Evolutionary conservation across 2,797 vertebrate genomes (phyloP).

Genomic region (Cheirogaleus major): DNA sequence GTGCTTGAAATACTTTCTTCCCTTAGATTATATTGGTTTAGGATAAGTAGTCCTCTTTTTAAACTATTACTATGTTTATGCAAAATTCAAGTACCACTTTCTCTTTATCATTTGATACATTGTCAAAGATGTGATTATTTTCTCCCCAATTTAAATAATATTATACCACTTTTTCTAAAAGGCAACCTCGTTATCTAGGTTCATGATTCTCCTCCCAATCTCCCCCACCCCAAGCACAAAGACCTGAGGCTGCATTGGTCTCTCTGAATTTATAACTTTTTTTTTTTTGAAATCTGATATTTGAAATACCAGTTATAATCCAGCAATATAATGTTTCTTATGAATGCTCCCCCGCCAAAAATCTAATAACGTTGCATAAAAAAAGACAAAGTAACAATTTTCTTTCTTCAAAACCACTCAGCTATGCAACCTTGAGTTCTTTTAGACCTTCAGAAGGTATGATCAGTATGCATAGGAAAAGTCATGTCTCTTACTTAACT

Average conservation of each 20-base stretch:
- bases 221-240: neutral
- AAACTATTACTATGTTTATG: neutral
- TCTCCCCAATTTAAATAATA: neutral
- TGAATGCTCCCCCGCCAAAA: conserved; percentile 70
- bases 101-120: neutral
- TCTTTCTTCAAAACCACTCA: conserved; percentile 70
- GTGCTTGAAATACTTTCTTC: neutral
- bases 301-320: conserved; percentile 69
- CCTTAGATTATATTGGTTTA: neutral
- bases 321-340: conserved; percentile 70
- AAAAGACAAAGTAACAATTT: conserved; percentile 75
- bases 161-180: neutral
- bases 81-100: conserved; percentile 17
- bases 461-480: conserved; percentile 57
- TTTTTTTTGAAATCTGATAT: conserved; percentile 60
- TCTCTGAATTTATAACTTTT: conserved; percentile 53
- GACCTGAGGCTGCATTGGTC: neutral
- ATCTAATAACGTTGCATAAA: conserved; percentile 70
- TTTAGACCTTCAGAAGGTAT: conserved; percentile 63
- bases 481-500: conserved; percentile 54
- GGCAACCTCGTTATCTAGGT: neutral
- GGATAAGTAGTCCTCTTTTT: neutral
- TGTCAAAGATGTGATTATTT: neutral
- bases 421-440: conserved; percentile 65
- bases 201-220: neutral